Base-by-base conservation (phyloP, 2,113 vertebrate species). In the Phalacrocorax brasilianus region DNA sequence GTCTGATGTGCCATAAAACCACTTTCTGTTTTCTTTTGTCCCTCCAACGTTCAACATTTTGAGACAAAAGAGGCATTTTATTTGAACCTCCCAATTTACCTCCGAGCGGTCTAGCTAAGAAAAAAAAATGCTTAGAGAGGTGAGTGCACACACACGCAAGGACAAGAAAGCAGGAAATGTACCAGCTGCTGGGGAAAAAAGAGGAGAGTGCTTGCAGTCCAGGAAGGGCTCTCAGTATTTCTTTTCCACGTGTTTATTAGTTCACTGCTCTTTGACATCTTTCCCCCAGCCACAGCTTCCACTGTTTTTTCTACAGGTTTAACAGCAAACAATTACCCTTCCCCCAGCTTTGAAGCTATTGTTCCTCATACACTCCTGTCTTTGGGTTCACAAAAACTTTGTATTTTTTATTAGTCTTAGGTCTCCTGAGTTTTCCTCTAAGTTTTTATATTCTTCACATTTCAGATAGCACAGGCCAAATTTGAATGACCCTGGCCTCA, bases 131-230 rank as follows among this genome's bases (percentile, higher is more conserved):
- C 53, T 62, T 66, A 95, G 89, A 87, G 66, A 73, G 82, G 17
- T 53, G 55, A 22, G 70, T 73, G 55, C 49, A 66, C 58, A 56
- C 4, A 15, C 53, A 58, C 0, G 3, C 72, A 81, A 86, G 44
- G 68, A 84, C 61, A 88, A 90, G 95, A 88, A 93, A 91, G 88
- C 85, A 96, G 91, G 85, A 96, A 92, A 94, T 44, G 27, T 78
- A 45, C 52, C 85, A 92, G 75, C 83, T 96, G 75, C 85, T 84
- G 27, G 50, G 62, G 32, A 9, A 67, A 80, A 86, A 67, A 50
- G 27, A 82, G 17, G 14, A 58, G 72, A 80, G 28, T 35, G 82
- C n/a, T 83, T 91, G 47, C 55, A 80, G 67, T 82, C 66, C 87
- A 83, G 88, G 85, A 96, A 94, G 56, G 47, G 27, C 56, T 89